Base-by-base conservation (phyloP, 2,888 invertebrate species). In the Aporophyla nigra region DNA sequence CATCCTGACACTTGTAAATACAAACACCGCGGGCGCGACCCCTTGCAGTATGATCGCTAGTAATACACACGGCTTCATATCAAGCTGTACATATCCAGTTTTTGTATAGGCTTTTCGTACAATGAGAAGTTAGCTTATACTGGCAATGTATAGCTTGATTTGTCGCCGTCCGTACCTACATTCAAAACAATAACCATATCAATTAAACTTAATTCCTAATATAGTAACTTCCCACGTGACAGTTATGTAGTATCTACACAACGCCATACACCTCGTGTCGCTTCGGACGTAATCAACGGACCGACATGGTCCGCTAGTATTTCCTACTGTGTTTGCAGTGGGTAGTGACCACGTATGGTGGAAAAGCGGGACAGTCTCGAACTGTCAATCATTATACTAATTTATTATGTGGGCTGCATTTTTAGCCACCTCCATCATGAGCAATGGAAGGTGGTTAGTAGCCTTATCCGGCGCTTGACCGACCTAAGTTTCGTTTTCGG, bases 291-390 rank as follows among this genome's bases (percentile, higher is more conserved):
- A 82, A 87, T 82, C 80, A 86, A 89, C 90, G 86, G 87, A 62
- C 84, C 78, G 90, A 80, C 86, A 88, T 83, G 90, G 79, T 79
- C 84, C 76, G 87, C 81, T 87, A 73, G 75, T 81, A 79, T 79
- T 91, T 90, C 90, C 88, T 91, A 90, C 85, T 66, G 19, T 59
- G 88, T 91, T 88, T 86, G 66, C 84, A 77, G 68, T 62, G 24
- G 10, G 5, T 5, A 54, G 72, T 82, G 68, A 75, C 80, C 69
- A 87, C 21, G 16, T 54, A 16, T 70, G n/a, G 19, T 49, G n/a
- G 65, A 49, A 56, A 63, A 62, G 21, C 40, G 40, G 54, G 80
- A 82, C 43, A 16, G 61, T 56, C 54, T 54, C 16, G 5, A 46
- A 46, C 33, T 81, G 46, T 65, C 80, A 51, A 56, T 63, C 27